These are phyloP conservation scores for Tiliqua scincoides DNA, from an alignment of 2,113 vertebrate species.

Conservation along the genomic window DNA sequence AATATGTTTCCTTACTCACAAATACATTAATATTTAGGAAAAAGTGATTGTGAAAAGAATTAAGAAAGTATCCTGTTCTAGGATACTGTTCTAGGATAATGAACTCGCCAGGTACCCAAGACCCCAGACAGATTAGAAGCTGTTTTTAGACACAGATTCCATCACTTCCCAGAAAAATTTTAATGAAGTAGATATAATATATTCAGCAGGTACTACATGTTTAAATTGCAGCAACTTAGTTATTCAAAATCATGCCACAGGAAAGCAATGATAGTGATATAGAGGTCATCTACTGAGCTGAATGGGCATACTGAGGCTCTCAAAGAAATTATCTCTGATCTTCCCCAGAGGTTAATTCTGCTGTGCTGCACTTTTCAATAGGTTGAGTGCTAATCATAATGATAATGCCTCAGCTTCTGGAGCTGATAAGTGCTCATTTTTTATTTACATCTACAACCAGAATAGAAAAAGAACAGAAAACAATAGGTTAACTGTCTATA, in stretches of 20 bases:
- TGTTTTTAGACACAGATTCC: conserved; percentile 27
- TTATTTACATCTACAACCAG: conserved; percentile 63
- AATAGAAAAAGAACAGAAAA: conserved; percentile 67
- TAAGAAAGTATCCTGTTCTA: not conserved
- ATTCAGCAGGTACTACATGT: not conserved
- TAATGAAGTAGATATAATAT: conserved; percentile 8
- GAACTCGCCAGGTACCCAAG: not conserved
- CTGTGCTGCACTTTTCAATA: conserved; percentile 12
- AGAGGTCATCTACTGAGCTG: not conserved
- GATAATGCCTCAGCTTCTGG: conserved; percentile 53
- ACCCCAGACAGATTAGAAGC: conserved; percentile 26
- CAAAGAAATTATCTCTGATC: conserved; percentile 15
- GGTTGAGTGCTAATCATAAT: conserved; percentile 47
- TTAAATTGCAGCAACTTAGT: not conserved
- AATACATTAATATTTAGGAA: not conserved
- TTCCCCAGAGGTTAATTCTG: conserved; percentile 29
- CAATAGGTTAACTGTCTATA: conserved; percentile 69
- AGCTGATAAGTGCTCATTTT: conserved; percentile 67
- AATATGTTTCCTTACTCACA: not conserved
- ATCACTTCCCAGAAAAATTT: conserved; percentile 14
- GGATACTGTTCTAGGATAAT: too few relatives aligned
- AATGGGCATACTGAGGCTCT: conserved; percentile 10
- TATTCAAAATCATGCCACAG: not conserved
- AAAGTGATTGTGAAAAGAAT: not conserved
- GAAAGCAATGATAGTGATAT: conserved; percentile 10